Evolutionary conservation across 2,797 vertebrate species (phyloP).

Genomic region (Threskiornis aethiopicus): DNA sequence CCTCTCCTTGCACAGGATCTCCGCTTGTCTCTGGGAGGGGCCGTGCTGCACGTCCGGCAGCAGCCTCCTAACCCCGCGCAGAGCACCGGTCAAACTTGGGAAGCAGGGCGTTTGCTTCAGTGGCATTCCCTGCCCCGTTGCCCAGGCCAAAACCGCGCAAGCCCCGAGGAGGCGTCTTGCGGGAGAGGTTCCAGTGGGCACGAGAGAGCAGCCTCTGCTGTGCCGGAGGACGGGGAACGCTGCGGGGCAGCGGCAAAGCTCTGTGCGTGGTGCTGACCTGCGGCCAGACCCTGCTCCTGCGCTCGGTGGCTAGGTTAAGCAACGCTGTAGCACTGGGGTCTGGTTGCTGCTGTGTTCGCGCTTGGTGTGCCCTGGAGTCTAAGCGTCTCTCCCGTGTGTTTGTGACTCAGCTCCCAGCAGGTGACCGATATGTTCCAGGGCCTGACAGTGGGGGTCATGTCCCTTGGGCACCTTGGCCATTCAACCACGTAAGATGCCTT

Average conservation of each 20-base stretch:
- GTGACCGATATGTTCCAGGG: conserved; percentile 49
- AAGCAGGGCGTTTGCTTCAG: fast-evolving
- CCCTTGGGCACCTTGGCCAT: conserved; percentile 57
- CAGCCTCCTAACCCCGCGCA: fast-evolving
- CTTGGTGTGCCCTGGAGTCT: neutral
- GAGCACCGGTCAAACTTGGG: fast-evolving
- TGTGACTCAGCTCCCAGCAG: conserved; percentile 60
- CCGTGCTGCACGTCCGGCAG: neutral
- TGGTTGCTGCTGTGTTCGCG: neutral
- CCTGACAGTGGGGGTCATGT: conserved; percentile 52
- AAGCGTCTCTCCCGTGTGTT: neutral
- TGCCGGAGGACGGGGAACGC: neutral
- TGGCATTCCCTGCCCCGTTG: neutral
- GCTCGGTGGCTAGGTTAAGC: neutral
- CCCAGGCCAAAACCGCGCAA: neutral
- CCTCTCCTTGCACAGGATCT: neutral
- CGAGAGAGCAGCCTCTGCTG: neutral
- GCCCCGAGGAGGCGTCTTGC: neutral
- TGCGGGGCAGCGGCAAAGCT: neutral
- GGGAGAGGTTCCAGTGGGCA: neutral
- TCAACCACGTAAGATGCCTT: conserved; percentile 59
- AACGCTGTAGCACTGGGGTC: neutral
- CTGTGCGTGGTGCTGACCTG: neutral
- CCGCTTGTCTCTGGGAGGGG: neutral
- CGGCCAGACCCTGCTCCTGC: neutral